Conservation (phyloP, 2,888 invertebrate species). For the Shargacucullia verbasci region DNA sequence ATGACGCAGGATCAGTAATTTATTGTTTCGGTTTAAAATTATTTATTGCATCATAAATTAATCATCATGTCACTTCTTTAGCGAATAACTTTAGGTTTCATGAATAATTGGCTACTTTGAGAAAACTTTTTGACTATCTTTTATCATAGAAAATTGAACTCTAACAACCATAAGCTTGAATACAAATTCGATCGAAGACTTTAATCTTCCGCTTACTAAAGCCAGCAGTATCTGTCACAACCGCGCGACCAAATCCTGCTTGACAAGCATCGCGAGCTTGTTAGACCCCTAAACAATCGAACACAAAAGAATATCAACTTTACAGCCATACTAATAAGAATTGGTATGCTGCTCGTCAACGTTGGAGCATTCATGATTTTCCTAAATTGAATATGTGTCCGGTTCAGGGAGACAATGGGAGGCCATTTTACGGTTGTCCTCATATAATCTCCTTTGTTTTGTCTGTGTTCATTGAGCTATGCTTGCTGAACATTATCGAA, state of each 20-base stretch:
- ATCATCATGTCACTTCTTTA: too few relatives aligned
- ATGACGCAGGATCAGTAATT: too few relatives aligned
- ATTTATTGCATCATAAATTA: too few relatives aligned
- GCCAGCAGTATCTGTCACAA: slow-evolving; percentile 42
- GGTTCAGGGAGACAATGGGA: slow-evolving; percentile 31
- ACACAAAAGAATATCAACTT: slow-evolving; percentile 5
- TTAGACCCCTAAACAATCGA: not conserved
- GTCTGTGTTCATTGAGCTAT: slow-evolving; percentile 30
- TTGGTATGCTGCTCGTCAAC: not conserved
- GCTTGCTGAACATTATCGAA: slow-evolving; percentile 19
- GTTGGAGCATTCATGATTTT: slow-evolving; percentile 24
- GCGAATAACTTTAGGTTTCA: too few relatives aligned
- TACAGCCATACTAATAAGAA: not conserved
- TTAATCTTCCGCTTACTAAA: slow-evolving; percentile 31
- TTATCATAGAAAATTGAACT: slow-evolving; percentile 16
- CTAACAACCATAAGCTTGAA: slow-evolving; percentile 9
- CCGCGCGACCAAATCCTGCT: slow-evolving; percentile 37
- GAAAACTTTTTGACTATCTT: not conserved
- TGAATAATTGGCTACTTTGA: not conserved
- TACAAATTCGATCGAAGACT: slow-evolving; percentile 26
- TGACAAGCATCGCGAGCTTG: slow-evolving; percentile 32
- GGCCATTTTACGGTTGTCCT: slow-evolving; percentile 30
- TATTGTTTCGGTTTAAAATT: too few relatives aligned
- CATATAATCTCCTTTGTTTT: slow-evolving; percentile 21
- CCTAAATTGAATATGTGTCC: slow-evolving; percentile 38